These are phyloP conservation scores for Drosophila truncata DNA, from an alignment of 1,140 invertebrate species.

Conservation along the genomic window DNA sequence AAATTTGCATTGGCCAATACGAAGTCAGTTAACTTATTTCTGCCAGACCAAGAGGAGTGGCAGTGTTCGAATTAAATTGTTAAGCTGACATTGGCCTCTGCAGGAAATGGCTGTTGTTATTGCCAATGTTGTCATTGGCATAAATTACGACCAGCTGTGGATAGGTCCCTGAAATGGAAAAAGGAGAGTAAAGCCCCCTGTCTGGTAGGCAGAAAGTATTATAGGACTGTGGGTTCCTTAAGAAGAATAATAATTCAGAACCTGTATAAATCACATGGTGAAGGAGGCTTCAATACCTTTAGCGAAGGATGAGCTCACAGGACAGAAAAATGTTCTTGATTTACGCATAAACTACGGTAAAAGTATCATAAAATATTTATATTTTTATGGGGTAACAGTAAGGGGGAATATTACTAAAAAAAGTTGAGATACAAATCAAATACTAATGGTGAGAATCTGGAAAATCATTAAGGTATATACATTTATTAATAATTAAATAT, in stretches of 20 bases:
- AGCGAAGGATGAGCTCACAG: background rate
- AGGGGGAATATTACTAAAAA: background rate
- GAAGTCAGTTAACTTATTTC: constrained; percentile 43
- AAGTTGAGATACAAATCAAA: background rate
- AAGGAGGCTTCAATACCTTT: constrained; percentile 3
- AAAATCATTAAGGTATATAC: background rate
- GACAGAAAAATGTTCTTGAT: background rate
- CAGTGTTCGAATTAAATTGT: constrained; percentile 59
- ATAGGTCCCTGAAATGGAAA: constrained; percentile 8
- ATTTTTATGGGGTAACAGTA: background rate
- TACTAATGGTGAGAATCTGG: background rate
- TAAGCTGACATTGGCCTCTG: constrained; percentile 65
- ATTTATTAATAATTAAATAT: background rate
- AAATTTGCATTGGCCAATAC: constrained; percentile 45
- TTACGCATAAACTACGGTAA: background rate
- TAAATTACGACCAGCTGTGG: constrained; percentile 53
- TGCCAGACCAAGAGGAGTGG: background rate
- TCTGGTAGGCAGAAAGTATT: constrained; percentile 6
- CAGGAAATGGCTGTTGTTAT: constrained; percentile 24
- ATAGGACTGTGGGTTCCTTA: background rate
- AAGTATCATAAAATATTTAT: background rate
- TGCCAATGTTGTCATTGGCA: constrained; percentile 48
- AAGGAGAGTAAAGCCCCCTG: background rate
- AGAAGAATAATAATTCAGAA: constrained; percentile 10
- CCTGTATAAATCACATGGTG: constrained; percentile 14